These are phyloP conservation scores for Pterocles burchelli DNA, from an alignment of 2,113 vertebrate species.

Conservation along the genomic window DNA sequence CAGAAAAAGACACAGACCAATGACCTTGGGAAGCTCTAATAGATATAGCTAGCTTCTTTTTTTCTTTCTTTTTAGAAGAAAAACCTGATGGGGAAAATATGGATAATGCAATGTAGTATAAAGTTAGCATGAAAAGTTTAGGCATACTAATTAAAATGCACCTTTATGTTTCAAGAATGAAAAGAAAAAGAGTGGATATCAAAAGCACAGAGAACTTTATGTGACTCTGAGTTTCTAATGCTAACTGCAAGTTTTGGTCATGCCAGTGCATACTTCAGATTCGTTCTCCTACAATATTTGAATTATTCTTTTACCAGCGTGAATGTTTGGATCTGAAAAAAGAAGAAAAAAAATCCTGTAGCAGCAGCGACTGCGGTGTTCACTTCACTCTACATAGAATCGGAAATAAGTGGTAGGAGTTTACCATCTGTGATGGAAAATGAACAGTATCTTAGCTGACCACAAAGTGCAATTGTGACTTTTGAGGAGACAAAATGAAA, in stretches of 20 bases:
- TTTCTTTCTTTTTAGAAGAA: neutral
- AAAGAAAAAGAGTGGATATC: neutral
- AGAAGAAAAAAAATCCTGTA: neutral
- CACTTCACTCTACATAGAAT: neutral
- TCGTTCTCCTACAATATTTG: neutral
- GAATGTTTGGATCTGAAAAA: neutral
- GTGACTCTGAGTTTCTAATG: neutral
- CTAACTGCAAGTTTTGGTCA: neutral
- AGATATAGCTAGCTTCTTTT: constrained; percentile 18
- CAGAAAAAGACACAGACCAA: constrained; percentile 72
- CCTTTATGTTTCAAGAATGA: neutral
- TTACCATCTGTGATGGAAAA: neutral
- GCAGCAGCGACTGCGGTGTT: neutral
- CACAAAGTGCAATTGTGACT: neutral
- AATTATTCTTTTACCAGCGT: neutral
- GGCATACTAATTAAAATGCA: neutral
- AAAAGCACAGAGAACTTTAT: neutral
- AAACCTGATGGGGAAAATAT: neutral
- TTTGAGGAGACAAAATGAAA: neutral
- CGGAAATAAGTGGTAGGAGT: neutral
- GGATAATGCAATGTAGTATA: neutral
- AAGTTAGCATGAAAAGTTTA: constrained; percentile 30
- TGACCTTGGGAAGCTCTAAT: constrained; percentile 82
- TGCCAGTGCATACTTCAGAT: neutral
- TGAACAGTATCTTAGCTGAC: neutral